Base-by-base conservation (phyloP, 2,888 invertebrate genomes). In the Zaprionus obscuricornis region DNA sequence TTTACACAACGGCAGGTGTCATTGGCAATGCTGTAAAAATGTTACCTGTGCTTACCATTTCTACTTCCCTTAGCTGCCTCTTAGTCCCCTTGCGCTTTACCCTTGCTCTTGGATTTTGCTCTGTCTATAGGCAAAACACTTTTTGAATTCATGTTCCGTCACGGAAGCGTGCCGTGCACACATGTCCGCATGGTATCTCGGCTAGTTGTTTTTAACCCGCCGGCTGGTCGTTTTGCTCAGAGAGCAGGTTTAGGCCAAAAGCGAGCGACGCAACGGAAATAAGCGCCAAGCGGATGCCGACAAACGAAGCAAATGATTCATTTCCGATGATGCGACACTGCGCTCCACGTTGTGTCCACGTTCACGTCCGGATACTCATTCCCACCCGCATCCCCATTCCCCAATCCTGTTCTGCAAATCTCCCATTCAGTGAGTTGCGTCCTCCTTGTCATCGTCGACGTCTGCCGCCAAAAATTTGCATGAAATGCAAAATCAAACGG, bases 241-340 rank as follows among this genome's bases (percentile, higher is more conserved):
- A 45, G 52, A 34, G 47, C 65, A 56, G 76, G 81, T 79, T 77
- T 76, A 76, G 64, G 64, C 66, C 73, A 72, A 73, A 74, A 74
- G 63, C 66, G 67, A 76, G 54, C 69, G 73, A 82, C 74, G 74
- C 76, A 87, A 79, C 88, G 88, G 88, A 88, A 88, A 87, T 87
- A 88, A 87, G 83, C 88, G 88, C 82, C 87, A 85, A 86, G 84
- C 88, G 88, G 88, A 88, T 88, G 88, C 85, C 88, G 86, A 74
- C 88, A 88, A 88, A 88, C 88, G 88, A 88, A 88, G 88, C 88
- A 88, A 88, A 88, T 88, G 88, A 88, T 88, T 88, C 87, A 88
- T 88, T 88, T 88, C 88, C 88, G 88, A 88, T 88, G 88, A 87
- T 86, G 81, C 81, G 86, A 85, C 86, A 87, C n/a, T n/a, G 74